Evolutionary conservation across 2,797 vertebrate genomes (phyloP).

Genomic region (Myotis findleyi): DNA sequence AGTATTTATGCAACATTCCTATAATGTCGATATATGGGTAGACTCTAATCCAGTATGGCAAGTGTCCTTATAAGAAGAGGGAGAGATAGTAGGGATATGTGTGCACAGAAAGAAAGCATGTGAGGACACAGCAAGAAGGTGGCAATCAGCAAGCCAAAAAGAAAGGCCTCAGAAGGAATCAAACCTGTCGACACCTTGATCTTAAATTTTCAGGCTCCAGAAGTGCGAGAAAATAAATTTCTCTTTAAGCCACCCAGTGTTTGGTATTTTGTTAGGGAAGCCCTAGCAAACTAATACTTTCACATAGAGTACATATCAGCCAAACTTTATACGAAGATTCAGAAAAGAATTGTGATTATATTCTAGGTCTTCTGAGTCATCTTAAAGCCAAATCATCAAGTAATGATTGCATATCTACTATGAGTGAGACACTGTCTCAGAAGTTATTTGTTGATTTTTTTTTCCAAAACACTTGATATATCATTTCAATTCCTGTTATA

Average conservation of each 20-base stretch:
- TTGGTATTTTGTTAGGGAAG: neutral
- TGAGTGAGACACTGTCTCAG: neutral
- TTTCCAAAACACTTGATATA: neutral
- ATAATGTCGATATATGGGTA: too few species aligned
- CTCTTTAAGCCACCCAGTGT: neutral
- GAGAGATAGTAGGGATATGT: neutral
- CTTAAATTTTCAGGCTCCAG: neutral
- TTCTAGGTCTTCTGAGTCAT: neutral
- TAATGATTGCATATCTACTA: neutral
- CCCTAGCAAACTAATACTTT: neutral
- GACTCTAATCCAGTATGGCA: neutral
- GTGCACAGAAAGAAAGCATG: neutral
- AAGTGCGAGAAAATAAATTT: neutral
- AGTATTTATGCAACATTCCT: neutral
- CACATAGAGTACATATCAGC: neutral
- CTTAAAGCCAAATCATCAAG: neutral
- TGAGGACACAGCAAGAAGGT: neutral
- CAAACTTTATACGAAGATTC: neutral
- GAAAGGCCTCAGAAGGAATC: neutral
- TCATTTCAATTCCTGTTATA: neutral
- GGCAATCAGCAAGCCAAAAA: neutral
- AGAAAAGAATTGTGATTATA: neutral
- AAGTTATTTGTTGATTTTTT: constrained; percentile 25
- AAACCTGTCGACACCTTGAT: neutral
- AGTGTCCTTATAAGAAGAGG: neutral